These are phyloP conservation scores for Prosopocoilus inquinatus DNA, from an alignment of 2,888 invertebrate species.

Conservation along the genomic window DNA sequence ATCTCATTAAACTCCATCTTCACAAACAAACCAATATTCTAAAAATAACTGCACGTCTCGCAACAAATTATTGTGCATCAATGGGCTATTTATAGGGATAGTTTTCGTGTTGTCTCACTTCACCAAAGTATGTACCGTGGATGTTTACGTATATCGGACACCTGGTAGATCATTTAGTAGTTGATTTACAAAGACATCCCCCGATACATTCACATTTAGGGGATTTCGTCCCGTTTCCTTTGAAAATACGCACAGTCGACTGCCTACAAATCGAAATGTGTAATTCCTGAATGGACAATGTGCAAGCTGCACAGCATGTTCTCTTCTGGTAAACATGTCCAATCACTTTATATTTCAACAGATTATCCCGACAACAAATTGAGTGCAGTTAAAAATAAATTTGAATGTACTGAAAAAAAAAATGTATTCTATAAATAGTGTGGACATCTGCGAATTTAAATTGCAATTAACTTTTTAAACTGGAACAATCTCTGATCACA, in stretches of 20 bases:
- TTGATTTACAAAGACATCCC: conserved; percentile 35
- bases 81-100: conserved; percentile 16
- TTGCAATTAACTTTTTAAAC: too few species aligned
- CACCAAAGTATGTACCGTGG: background rate
- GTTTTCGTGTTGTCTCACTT: background rate
- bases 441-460: too few species aligned
- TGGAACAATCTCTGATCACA: too few species aligned
- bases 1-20: conserved; percentile 13
- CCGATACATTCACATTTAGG: conserved; percentile 29
- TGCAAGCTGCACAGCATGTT: conserved; percentile 30
- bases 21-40: conserved; percentile 11
- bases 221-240: conserved; percentile 31
- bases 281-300: conserved; percentile 37
- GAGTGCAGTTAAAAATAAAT: conserved; percentile 1
- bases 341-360: conserved; percentile 24
- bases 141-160: conserved; percentile 22
- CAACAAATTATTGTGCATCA: conserved; percentile 12
- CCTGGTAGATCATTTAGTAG: conserved; percentile 33
- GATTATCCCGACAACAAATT: conserved; percentile 27
- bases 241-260: conserved; percentile 29
- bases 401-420: background rate
- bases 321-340: conserved; percentile 24
- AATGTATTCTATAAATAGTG: too few species aligned
- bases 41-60: conserved; percentile 11
- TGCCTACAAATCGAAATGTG: conserved; percentile 32